These are phyloP conservation scores for Cheilosia soror DNA, from an alignment of 2,888 invertebrate genomes.

Conservation along the genomic window DNA sequence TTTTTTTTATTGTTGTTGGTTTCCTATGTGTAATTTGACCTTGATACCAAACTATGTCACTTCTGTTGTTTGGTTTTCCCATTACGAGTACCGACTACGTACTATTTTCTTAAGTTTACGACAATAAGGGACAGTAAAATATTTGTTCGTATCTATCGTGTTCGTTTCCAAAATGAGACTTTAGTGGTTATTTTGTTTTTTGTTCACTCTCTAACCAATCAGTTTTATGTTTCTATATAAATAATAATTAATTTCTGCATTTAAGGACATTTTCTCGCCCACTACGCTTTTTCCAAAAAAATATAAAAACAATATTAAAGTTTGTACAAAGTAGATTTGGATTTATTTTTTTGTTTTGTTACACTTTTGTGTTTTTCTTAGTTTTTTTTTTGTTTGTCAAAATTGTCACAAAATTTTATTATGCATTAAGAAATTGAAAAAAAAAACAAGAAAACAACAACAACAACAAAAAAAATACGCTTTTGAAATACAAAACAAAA, in stretches of 20 bases:
- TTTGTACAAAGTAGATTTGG: conserved; percentile 65
- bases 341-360: conserved; percentile 19
- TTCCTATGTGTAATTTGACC: no score
- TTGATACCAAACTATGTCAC: no score
- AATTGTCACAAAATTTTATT: conserved; percentile 69
- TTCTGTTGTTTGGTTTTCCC: background rate
- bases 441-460: conserved; percentile 8
- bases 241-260: conserved; percentile 36
- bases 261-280: conserved; percentile 76
- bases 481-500: conserved; percentile 65
- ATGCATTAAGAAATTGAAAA: conserved; percentile 66
- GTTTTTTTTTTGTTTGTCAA: conserved; percentile 51
- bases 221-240: background rate
- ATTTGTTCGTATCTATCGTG: no score
- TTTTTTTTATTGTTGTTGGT: no score
- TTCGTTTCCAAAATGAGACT: background rate
- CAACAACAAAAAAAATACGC: conserved; percentile 45
- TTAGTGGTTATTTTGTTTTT: no score
- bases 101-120: no score
- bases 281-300: conserved; percentile 69
- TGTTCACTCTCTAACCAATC: background rate
- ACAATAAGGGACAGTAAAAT: background rate
- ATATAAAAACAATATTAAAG: conserved; percentile 22
- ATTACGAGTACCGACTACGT: background rate
- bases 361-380: conserved; percentile 34